phyloP scores from a whole-genome alignment of 2,888 invertebrate genomes.

The Theodoxus fluviatilis region DNA sequence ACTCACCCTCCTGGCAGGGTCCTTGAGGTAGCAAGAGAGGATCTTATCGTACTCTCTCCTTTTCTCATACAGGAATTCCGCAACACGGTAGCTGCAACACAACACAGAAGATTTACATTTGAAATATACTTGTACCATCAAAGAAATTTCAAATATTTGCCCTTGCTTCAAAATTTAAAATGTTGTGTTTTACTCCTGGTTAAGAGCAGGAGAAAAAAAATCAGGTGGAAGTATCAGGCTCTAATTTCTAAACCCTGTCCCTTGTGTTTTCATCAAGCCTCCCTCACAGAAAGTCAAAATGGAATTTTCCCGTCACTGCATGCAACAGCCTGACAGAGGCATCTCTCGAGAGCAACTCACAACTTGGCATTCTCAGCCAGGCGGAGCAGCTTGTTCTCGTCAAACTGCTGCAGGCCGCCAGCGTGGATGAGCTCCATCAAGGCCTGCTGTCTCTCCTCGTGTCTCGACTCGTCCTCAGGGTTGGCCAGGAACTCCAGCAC shows the following conservation, averaged over 20 bases:
- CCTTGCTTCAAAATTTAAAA: no score
- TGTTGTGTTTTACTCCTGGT: neutral
- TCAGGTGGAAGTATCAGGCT: neutral
- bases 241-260: neutral
- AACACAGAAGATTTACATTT: neutral
- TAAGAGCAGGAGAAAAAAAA: neutral
- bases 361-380: conserved; percentile 75
- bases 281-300: neutral
- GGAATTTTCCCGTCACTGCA: no score
- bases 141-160: neutral
- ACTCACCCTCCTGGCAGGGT: conserved; percentile 70
- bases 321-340: neutral
- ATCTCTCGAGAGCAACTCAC: conserved; percentile 62
- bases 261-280: neutral
- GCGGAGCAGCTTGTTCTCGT: conserved; percentile 71
- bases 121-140: neutral
- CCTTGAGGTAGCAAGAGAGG: conserved; percentile 75
- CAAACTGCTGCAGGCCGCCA: conserved; percentile 71
- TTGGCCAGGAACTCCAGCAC: conserved; percentile 69
- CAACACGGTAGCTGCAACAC: conserved; percentile 72
- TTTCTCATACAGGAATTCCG: conserved; percentile 75
- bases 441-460: conserved; percentile 77
- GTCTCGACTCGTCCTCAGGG: conserved; percentile 64
- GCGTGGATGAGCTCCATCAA: conserved; percentile 75
- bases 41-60: conserved; percentile 73